Evolutionary conservation across 2,113 vertebrate species (phyloP).

Genomic region (Pseudonaja textilis): DNA sequence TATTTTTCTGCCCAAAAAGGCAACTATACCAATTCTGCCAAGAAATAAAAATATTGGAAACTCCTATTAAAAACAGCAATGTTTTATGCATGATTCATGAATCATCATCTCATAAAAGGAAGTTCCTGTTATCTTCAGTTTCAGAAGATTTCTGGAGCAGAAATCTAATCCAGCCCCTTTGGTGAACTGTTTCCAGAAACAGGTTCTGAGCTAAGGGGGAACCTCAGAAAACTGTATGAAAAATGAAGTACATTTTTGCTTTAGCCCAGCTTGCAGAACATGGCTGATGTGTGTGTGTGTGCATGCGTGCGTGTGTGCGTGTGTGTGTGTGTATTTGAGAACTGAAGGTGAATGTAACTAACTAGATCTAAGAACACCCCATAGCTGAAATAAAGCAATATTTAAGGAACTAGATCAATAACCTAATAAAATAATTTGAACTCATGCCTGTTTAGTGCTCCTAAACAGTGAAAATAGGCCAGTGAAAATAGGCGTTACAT

Average conservation of each 20-base stretch:
- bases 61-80: background rate
- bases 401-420: background rate
- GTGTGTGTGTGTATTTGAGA: no score
- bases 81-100: background rate
- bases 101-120: background rate
- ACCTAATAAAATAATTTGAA: background rate
- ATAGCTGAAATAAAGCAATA: background rate
- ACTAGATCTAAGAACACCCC: background rate
- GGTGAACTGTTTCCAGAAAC: background rate
- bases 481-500: background rate
- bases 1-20: background rate
- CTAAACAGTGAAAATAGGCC: no score
- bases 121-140: background rate
- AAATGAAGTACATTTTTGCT: background rate
- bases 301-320: background rate
- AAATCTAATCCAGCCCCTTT: background rate
- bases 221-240: background rate
- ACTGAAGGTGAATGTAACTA: background rate
- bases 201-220: background rate
- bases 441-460: background rate
- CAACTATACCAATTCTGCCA: background rate
- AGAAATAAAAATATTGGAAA: background rate
- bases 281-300: background rate
- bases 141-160: background rate
- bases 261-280: background rate